phyloP scores from a whole-genome alignment of 1,140 invertebrate genomes.

The Temnothorax curvispinosus region DNA sequence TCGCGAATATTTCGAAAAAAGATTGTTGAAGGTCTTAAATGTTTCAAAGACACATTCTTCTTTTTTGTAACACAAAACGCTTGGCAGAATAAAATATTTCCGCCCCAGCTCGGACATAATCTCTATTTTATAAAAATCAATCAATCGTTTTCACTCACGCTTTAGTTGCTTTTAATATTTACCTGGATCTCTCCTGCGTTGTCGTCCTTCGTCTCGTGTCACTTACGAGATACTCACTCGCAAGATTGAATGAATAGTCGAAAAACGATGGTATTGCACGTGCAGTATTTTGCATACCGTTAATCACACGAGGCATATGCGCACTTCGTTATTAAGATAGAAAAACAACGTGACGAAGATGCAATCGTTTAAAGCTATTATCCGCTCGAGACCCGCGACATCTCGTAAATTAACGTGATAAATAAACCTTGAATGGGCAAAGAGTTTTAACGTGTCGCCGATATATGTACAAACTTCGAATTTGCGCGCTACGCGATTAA shows the following conservation, averaged over 20 bases:
- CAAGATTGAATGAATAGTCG: not conserved
- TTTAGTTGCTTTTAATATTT: too few species aligned
- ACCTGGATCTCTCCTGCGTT: not conserved
- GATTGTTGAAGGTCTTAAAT: not conserved
- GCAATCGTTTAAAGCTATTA: not conserved
- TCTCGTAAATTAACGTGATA: not conserved
- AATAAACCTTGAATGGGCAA: not conserved
- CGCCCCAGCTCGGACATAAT: not conserved
- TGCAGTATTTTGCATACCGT: not conserved
- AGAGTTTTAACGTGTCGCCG: not conserved
- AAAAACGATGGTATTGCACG: not conserved
- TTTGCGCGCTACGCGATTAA: not conserved
- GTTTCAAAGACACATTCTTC: not conserved
- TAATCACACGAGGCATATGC: not conserved
- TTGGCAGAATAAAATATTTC: not conserved
- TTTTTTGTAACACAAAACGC: not conserved
- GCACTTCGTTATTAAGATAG: not conserved
- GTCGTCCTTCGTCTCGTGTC: not conserved
- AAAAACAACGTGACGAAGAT: not conserved
- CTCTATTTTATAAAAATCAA: not conserved
- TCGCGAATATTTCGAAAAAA: not conserved
- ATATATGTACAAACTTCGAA: not conserved
- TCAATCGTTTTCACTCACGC: not conserved
- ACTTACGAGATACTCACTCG: not conserved
- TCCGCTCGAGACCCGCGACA: not conserved